Evolutionary conservation across 2,888 invertebrate species (phyloP).

Genomic region (Empis stercorea): DNA sequence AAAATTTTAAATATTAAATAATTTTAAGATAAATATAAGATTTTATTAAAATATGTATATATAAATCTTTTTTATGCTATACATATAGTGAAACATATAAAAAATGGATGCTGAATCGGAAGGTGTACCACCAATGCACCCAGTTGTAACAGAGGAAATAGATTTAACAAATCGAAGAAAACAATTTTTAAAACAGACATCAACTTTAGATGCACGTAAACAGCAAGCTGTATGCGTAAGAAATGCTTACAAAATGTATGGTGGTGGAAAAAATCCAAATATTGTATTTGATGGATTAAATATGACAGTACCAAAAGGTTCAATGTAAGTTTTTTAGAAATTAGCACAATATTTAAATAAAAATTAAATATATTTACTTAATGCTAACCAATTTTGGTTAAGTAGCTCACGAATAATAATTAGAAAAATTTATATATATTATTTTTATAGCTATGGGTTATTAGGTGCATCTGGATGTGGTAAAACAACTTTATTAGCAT

Average conservation of each 20-base stretch:
- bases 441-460: slow-evolving; percentile 60
- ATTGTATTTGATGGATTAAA: slow-evolving; percentile 76
- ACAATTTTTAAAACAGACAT: slow-evolving; percentile 49
- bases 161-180: slow-evolving; percentile 41
- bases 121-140: slow-evolving; percentile 30
- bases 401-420: too few relatives aligned
- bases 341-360: too few relatives aligned
- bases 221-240: slow-evolving; percentile 77
- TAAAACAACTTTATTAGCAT: slow-evolving; percentile 76
- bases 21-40: too few relatives aligned
- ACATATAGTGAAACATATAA: slow-evolving; percentile 7
- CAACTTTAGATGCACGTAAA: slow-evolving; percentile 55
- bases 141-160: slow-evolving; percentile 29
- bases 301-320: slow-evolving; percentile 83
- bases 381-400: too few relatives aligned
- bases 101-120: slow-evolving; percentile 34
- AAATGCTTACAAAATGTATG: slow-evolving; percentile 73
- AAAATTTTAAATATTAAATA: too few relatives aligned
- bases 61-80: too few relatives aligned
- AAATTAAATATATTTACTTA: too few relatives aligned
- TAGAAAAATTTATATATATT: not conserved
- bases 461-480: slow-evolving; percentile 85
- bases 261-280: slow-evolving; percentile 62
- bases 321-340: slow-evolving; percentile 59
- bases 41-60: too few relatives aligned